A percentile compares a stretch with the other conserved stretches of the same genome.
Evolutionary conservation across 2,888 invertebrate genomes (phyloP).

Genomic region (Zaprionus lineosus): DNA sequence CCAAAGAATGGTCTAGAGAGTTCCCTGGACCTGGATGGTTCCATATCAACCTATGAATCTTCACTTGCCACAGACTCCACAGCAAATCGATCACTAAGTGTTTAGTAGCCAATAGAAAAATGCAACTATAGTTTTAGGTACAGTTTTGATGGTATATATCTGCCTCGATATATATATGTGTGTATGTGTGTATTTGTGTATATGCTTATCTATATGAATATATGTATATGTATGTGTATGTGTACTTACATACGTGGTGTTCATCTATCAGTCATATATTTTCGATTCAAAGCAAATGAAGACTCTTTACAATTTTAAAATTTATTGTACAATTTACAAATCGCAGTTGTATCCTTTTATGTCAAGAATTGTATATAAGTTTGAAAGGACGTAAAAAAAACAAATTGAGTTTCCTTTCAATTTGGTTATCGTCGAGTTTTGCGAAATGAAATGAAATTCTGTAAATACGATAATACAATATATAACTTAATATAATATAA

Average conservation of each 20-base stretch:
- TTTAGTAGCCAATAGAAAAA: slow-evolving; percentile 8
- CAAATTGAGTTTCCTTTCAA: background rate
- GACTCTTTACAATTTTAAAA: slow-evolving; percentile 37
- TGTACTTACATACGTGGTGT: no score
- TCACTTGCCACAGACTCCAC: slow-evolving; percentile 21
- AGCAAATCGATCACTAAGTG: slow-evolving; percentile 15
- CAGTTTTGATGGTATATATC: slow-evolving; percentile 13
- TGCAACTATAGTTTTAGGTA: slow-evolving; percentile 1
- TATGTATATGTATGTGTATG: background rate
- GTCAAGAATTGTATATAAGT: slow-evolving; percentile 20
- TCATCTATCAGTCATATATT: slow-evolving; percentile 22
- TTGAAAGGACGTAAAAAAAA: slow-evolving; percentile 2
- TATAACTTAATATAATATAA: no score
- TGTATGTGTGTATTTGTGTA: slow-evolving; percentile 5
- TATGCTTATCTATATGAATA: slow-evolving; percentile 1
- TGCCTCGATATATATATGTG: slow-evolving; percentile 8
- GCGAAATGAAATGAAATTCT: background rate
- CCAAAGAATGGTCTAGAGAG: no score
- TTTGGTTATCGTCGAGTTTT: no score
- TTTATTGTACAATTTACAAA: no score
- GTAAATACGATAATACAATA: slow-evolving; percentile 22
- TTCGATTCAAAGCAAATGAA: slow-evolving; percentile 50
- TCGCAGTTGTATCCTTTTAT: slow-evolving; percentile 15
- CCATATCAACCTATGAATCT: slow-evolving; percentile 26
- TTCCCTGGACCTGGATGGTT: no score